Evolutionary conservation across 2,797 vertebrate genomes (phyloP).

Genomic region (Galagoides demidoff): DNA sequence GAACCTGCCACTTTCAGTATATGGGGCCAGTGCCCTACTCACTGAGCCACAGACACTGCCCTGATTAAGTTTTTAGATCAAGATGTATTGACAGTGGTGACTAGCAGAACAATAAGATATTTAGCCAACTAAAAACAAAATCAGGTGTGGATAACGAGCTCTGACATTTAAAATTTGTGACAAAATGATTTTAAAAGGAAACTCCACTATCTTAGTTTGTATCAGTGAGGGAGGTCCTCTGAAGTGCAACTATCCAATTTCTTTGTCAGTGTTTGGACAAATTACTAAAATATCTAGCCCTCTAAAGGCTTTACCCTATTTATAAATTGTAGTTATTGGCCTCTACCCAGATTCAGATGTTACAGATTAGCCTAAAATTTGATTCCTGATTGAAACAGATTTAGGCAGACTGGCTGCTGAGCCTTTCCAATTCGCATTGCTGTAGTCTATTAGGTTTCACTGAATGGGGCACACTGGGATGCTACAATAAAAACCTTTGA

Average conservation of each 20-base stretch:
- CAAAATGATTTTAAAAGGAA: constrained; percentile 64
- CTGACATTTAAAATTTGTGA: constrained; percentile 44
- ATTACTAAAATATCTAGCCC: constrained; percentile 83
- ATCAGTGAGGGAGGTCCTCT: constrained; percentile 50
- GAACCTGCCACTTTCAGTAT: too few relatives aligned
- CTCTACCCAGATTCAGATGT: constrained; percentile 87
- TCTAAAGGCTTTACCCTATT: constrained; percentile 85
- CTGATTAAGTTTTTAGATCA: constrained; percentile 41
- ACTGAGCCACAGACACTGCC: too few relatives aligned
- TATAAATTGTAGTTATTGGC: constrained; percentile 84
- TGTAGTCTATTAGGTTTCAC: constrained; percentile 89
- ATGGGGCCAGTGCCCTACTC: too few relatives aligned
- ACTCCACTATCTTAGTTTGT: constrained; percentile 4
- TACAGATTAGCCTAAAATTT: constrained; percentile 89
- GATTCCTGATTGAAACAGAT: constrained; percentile 89
- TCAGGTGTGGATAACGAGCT: constrained; percentile 16
- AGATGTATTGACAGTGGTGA: constrained; percentile 9
- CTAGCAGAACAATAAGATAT: constrained; percentile 31
- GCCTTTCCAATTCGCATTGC: constrained; percentile 85
- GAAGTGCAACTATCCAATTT: constrained; percentile 85
- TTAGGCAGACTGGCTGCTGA: constrained; percentile 87
- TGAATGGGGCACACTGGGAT: constrained; percentile 85
- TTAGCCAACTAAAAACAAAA: constrained; percentile 24
- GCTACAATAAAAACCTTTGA: constrained; percentile 84
- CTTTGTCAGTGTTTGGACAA: constrained; percentile 87